Evolutionary conservation across 2,113 vertebrate species (phyloP).

Genomic region (Galbula dea): DNA sequence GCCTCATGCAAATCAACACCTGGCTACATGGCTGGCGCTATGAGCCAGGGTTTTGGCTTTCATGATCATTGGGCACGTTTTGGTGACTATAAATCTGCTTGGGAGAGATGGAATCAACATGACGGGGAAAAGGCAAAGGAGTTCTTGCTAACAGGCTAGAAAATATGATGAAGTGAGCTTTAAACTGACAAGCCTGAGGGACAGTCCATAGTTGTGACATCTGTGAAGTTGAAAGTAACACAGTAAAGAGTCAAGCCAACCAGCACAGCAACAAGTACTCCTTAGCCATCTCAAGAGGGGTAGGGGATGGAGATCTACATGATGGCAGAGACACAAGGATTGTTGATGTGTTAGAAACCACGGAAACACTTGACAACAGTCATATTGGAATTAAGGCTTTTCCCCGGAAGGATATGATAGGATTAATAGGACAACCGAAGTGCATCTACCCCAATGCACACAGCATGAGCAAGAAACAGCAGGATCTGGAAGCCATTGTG

Average conservation of each 20-base stretch:
- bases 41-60: background rate
- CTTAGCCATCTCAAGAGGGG: background rate
- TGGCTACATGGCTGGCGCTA: background rate
- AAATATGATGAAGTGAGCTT: too few species aligned
- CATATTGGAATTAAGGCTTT: background rate
- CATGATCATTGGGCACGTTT: background rate
- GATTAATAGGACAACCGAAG: background rate
- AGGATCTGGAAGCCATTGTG: background rate
- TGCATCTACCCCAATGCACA: background rate
- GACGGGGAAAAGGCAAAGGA: background rate
- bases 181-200: too few species aligned
- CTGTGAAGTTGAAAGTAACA: too few species aligned
- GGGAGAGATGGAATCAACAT: background rate
- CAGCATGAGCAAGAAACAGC: background rate
- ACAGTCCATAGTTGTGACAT: too few species aligned
- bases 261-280: too few species aligned
- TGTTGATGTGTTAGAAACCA: too few species aligned
- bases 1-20: background rate
- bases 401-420: background rate
- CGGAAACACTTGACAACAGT: background rate
- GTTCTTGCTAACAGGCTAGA: too few species aligned
- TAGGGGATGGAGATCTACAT: background rate
- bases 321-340: too few species aligned
- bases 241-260: too few species aligned
- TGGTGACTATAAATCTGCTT: background rate